Base-by-base conservation (phyloP, 2,113 vertebrate genomes). In the Bolborhynchus lineola region DNA sequence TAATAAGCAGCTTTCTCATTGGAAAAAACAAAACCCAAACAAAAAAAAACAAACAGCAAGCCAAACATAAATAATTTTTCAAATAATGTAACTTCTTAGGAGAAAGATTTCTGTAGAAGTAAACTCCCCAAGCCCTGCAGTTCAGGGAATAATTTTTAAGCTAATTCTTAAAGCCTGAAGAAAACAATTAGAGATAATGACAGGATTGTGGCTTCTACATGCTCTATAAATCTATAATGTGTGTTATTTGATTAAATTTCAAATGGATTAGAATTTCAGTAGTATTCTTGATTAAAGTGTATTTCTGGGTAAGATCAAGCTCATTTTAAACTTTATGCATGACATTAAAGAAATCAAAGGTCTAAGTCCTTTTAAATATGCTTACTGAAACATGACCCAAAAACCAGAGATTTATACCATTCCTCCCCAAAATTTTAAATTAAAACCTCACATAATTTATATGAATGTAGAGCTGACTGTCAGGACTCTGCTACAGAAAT, bases 111-210 rank as follows among this genome's bases (percentile, higher is more conserved):
- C 49, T 55, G 18, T 50, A 31, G 44, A 90, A 63, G 10, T n/a
- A 80, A 90, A 64, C 31, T 83, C 53, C 5, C 21, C 16, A 78
- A 74, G 4, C 9, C 5, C 21, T 47, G 23, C 9, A 63, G 8
- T 53, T 84, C 39, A 69, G 31, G 16, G 49, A 88, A 76, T 55
- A 49, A 62, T 69, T 96, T 96, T 81, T 53, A 86, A 93, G 82
- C 10, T 13, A 28, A 23, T 55, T 94, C 50, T 72, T 83, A 78
- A 92, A 72, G 17, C 28, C 55, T 52, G 60, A 86, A 76, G 26
- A 96, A 85, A 97, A 63, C n/a, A 93, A 81, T 80, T 87, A 91
- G 92, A 74, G 21, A 53, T 79, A 96, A 82, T 84, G 42, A 76
- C 15, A 90, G 31, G 25, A 83, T 15, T 72, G 50, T 77, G 53